Evolutionary conservation across 2,888 invertebrate genomes (phyloP).

Genomic region (Hyles lineata): DNA sequence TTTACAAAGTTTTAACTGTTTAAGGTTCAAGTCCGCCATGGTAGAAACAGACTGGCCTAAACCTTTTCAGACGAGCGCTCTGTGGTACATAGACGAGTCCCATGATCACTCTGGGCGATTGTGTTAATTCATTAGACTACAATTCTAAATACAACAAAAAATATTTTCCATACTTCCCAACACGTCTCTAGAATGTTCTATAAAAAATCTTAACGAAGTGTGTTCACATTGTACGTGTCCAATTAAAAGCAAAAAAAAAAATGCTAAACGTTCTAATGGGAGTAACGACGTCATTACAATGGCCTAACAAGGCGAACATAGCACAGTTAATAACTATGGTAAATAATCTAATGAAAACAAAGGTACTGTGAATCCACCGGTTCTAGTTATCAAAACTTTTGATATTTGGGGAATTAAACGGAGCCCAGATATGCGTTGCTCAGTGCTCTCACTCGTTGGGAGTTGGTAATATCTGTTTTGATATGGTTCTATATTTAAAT

Average conservation of each 20-base stretch:
- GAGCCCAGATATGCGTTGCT: too few relatives aligned
- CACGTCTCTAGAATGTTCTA: neutral
- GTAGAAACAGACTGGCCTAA: too few relatives aligned
- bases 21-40: too few relatives aligned
- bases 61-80: too few relatives aligned
- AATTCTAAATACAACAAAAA: neutral
- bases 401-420: too few relatives aligned
- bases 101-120: too few relatives aligned
- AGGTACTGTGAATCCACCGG: constrained; percentile 5
- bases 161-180: neutral
- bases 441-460: too few relatives aligned
- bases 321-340: constrained; percentile 63
- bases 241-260: constrained; percentile 71
- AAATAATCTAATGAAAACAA: constrained; percentile 56
- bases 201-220: constrained; percentile 47
- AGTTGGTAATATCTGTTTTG: too few relatives aligned
- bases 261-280: constrained; percentile 72
- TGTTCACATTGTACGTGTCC: constrained; percentile 55
- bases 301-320: constrained; percentile 70
- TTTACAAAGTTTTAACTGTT: too few relatives aligned
- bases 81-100: too few relatives aligned
- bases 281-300: constrained; percentile 77
- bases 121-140: too few relatives aligned
- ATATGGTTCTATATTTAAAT: too few relatives aligned
- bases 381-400: constrained; percentile 5